These are phyloP conservation scores for Acleris sparsana DNA, from an alignment of 2,888 invertebrate species.

Conservation along the genomic window DNA sequence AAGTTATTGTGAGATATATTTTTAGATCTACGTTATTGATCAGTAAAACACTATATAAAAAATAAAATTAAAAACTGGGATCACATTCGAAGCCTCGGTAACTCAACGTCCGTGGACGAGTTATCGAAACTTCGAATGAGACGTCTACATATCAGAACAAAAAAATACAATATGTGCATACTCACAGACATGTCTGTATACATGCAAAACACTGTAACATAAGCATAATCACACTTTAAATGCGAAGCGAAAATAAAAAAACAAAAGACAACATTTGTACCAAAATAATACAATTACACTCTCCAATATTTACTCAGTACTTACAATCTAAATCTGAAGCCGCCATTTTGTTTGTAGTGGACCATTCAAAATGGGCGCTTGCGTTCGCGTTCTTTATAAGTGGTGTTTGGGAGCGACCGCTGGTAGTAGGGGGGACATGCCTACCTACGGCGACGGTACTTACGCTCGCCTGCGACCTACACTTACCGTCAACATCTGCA, in stretches of 20 bases:
- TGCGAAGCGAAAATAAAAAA: constrained; percentile 76
- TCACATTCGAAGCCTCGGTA: constrained; percentile 58
- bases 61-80: constrained; percentile 56
- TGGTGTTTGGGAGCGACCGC: constrained; percentile 21
- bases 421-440: constrained; percentile 29
- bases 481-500: constrained; percentile 84
- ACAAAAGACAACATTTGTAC: constrained; percentile 73
- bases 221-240: constrained; percentile 81
- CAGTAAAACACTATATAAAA: constrained; percentile 42
- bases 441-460: constrained; percentile 50
- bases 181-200: constrained; percentile 76
- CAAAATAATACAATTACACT: constrained; percentile 61
- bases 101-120: constrained; percentile 44
- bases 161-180: constrained; percentile 79
- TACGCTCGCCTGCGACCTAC: constrained; percentile 62
- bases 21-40: constrained; percentile 44
- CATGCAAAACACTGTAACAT: constrained; percentile 81
- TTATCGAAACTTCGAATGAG: constrained; percentile 66
- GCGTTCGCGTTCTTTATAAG: constrained; percentile 41
- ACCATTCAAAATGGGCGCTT: constrained; percentile 68
- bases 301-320: constrained; percentile 71
- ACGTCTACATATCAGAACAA: constrained; percentile 55
- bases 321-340: constrained; percentile 69
- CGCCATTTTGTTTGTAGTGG: constrained; percentile 72
- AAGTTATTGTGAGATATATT: constrained; percentile 47